Evolutionary conservation across 2,113 vertebrate species (phyloP).

Genomic region (Rhabdomys dilectus): DNA sequence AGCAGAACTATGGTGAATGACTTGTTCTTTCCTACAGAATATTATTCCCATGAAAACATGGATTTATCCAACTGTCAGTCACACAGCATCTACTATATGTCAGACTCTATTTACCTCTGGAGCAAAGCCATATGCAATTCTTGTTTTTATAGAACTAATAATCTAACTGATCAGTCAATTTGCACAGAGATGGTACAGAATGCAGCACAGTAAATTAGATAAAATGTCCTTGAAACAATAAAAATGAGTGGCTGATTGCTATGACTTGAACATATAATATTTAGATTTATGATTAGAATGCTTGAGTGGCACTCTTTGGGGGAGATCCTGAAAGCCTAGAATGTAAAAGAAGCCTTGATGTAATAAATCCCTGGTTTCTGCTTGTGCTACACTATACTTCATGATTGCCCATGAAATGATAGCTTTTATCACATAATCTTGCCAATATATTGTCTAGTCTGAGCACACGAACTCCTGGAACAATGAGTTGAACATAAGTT

Average conservation of each 20-base stretch:
- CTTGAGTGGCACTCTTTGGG: neutral
- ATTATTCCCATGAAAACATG: neutral
- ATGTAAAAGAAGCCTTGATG: neutral
- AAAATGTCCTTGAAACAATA: conserved; percentile 17
- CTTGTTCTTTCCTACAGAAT: conserved; percentile 33
- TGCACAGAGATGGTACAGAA: neutral
- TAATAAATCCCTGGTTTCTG: neutral
- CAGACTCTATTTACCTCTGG: neutral
- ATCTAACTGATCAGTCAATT: neutral
- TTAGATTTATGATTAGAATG: neutral
- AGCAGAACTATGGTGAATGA: conserved; percentile 4
- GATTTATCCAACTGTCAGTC: neutral
- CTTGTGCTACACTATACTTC: neutral
- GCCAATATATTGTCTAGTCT: neutral
- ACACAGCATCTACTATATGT: neutral
- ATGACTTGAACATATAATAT: neutral
- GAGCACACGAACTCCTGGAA: neutral
- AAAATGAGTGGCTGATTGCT: neutral
- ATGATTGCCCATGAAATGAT: neutral
- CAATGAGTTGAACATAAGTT: too few species aligned
- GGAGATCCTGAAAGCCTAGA: neutral
- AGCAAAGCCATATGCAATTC: neutral
- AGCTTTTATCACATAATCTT: neutral
- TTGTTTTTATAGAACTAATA: conserved; percentile 1
- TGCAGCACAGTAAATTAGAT: neutral